Conservation (phyloP, 30 jellyfish, hydroid and myxozoan species). For the Hydractinia echinata region DNA sequence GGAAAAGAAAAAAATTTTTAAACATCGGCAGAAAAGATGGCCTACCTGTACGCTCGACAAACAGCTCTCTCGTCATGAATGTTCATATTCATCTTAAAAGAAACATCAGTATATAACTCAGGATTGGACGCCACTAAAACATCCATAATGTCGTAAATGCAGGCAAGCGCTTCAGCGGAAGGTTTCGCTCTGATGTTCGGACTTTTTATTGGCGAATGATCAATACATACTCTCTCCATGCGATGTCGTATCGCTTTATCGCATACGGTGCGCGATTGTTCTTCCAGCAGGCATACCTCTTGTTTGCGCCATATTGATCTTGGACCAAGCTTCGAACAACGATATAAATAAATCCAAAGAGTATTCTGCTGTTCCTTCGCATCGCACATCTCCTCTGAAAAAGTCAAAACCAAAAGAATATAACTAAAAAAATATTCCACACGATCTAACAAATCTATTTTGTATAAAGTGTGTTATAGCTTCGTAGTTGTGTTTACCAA, state of each 20-base stretch:
- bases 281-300: not conserved
- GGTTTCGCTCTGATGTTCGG: conserved; percentile 18
- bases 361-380: not conserved
- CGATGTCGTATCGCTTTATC: conserved; percentile 33
- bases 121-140: conserved; percentile 23
- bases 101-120: conserved; percentile 18
- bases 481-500: no score
- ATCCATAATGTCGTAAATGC: conserved; percentile 1
- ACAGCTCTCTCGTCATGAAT: conserved; percentile 31
- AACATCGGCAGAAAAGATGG: not conserved
- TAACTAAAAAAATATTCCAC: no score
- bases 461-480: no score
- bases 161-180: conserved; percentile 3
- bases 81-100: conserved; percentile 5
- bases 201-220: conserved; percentile 26
- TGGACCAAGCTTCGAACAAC: conserved; percentile 21
- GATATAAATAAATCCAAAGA: conserved; percentile 17
- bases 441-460: no score
- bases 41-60: conserved; percentile 31
- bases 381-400: no score
- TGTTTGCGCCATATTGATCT: conserved; percentile 25
- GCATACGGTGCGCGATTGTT: conserved; percentile 4
- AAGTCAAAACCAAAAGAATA: no score
- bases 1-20: no score
- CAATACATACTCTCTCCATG: conserved; percentile 9